phyloP scores from a whole-genome alignment of 2,113 vertebrate genomes.

The Calidris pygmaea region DNA sequence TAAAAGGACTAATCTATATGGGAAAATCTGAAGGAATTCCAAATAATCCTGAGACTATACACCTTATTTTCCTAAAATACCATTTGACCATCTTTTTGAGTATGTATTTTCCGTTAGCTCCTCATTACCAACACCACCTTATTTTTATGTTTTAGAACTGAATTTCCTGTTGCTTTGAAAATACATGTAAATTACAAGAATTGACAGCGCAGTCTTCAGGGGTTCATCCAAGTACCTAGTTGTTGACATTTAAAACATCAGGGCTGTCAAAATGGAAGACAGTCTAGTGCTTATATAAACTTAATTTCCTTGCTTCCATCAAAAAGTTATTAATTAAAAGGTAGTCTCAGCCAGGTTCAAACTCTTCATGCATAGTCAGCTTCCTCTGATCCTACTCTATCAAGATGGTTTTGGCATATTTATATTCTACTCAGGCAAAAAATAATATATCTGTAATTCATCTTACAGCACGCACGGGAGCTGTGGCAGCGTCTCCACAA shows the following conservation, averaged over 20 bases:
- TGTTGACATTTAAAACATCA: conserved; percentile 30
- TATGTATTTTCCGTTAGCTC: background rate
- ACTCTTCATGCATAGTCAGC: background rate
- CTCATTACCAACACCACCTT: background rate
- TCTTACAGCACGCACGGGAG: background rate
- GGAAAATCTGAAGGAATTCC: background rate
- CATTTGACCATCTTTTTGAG: background rate
- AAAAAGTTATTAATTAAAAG: conserved; percentile 32
- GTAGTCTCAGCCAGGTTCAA: conserved; percentile 4
- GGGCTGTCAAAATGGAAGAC: background rate
- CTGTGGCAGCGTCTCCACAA: background rate
- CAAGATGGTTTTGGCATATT: background rate
- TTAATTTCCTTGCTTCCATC: conserved; percentile 26
- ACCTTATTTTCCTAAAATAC: background rate
- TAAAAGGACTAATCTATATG: background rate
- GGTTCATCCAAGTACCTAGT: background rate
- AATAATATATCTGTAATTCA: background rate
- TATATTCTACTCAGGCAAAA: conserved; percentile 5
- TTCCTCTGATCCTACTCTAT: background rate
- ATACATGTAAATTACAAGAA: background rate
- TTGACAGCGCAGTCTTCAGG: background rate
- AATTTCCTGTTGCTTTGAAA: conserved; percentile 9
- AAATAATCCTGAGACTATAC: background rate
- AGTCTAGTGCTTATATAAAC: background rate
- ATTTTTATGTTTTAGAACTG: background rate